Evolutionary conservation across 2,113 vertebrate species (phyloP).

Genomic region (Hiodon alosoides): DNA sequence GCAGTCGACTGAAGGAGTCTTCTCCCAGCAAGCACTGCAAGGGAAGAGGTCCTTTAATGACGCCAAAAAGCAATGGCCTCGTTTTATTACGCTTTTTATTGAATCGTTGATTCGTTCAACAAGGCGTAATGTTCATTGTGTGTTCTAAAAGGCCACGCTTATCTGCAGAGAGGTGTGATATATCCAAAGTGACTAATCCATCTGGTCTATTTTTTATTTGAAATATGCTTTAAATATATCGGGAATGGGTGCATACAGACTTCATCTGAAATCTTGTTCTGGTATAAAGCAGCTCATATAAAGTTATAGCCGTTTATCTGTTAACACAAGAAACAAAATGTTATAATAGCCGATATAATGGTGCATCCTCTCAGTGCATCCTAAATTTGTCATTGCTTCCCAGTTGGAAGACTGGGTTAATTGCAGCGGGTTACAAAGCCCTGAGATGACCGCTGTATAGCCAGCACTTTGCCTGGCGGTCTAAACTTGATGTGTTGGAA

Average conservation of each 20-base stretch:
- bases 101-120: background rate
- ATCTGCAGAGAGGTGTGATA: no score
- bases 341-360: no score
- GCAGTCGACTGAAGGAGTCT: background rate
- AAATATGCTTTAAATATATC: no score
- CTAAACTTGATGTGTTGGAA: background rate
- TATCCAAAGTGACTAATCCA: no score
- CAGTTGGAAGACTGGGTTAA: background rate
- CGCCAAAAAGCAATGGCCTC: slow-evolving; percentile 6
- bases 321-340: no score
- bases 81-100: background rate
- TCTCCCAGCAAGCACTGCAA: slow-evolving; percentile 17
- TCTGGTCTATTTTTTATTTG: no score
- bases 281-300: no score
- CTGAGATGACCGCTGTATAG: background rate
- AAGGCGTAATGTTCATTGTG: background rate
- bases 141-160: background rate
- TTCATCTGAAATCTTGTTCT: no score
- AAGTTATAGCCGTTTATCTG: no score
- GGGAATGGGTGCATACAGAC: no score
- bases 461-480: background rate
- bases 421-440: background rate
- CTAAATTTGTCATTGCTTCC: no score
- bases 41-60: slow-evolving; percentile 12
- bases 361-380: no score